phyloP scores from a whole-genome alignment of 1,140 invertebrate species.

The Procambarus clarkii region DNA sequence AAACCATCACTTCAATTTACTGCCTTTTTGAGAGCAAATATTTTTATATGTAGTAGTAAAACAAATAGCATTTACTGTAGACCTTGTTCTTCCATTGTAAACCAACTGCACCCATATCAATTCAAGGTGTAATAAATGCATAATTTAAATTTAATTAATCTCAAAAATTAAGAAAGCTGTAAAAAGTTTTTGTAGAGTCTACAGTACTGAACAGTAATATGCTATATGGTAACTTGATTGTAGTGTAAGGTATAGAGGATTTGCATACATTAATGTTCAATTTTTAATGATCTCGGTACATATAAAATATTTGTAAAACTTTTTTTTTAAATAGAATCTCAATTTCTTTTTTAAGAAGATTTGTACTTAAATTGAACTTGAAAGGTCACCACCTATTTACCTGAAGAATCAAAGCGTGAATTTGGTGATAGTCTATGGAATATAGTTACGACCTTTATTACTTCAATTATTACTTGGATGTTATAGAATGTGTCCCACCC shows the following conservation, averaged over 20 bases:
- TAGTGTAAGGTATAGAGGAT: constrained; percentile 17
- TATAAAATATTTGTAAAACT: constrained; percentile 13
- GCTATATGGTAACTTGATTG: constrained; percentile 4
- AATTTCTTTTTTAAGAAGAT: constrained; percentile 11
- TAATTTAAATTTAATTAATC: background rate
- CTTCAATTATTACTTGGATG: background rate
- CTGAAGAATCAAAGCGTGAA: constrained; percentile 11
- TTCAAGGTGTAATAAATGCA: background rate
- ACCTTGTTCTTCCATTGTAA: background rate
- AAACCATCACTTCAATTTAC: constrained; percentile 33
- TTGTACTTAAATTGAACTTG: background rate
- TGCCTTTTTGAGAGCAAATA: constrained; percentile 61
- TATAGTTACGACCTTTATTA: background rate
- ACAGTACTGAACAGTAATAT: constrained; percentile 37
- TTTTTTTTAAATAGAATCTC: constrained; percentile 28
- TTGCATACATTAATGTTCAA: constrained; percentile 14
- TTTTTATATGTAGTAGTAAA: constrained; percentile 64
- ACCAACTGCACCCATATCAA: background rate
- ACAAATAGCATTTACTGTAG: constrained; percentile 36
- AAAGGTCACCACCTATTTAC: constrained; percentile 8
- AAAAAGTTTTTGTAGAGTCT: constrained; percentile 21
- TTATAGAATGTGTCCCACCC: background rate
- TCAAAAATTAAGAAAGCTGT: background rate
- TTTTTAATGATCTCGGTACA: background rate
- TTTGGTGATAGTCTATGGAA: background rate